phyloP scores from a whole-genome alignment of 1,140 invertebrate genomes.

The Drosophila quadrilineata region DNA sequence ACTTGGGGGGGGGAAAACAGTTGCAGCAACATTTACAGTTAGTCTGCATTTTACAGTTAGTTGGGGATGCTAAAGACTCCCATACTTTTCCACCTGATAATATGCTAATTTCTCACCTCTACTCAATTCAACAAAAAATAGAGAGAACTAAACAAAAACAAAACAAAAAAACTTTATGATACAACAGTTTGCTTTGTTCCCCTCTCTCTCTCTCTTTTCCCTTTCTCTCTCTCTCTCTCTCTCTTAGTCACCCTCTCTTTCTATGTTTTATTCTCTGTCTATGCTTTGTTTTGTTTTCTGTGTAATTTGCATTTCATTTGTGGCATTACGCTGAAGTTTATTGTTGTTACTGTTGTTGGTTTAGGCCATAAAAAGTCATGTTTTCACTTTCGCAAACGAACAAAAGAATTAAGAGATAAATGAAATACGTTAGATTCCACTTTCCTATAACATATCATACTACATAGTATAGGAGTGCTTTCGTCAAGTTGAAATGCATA shows the following conservation, averaged over 20 bases:
- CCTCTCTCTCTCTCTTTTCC: constrained; percentile 13
- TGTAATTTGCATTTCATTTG: constrained; percentile 38
- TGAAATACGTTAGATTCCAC: constrained; percentile 17
- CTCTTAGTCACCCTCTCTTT: not conserved
- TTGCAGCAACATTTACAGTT: constrained; percentile 36
- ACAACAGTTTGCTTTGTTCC: too few relatives aligned
- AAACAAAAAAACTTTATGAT: constrained; percentile 14
- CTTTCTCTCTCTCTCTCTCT: not conserved
- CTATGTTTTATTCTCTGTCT: too few relatives aligned
- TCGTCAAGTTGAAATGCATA: constrained; percentile 58
- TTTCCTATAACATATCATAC: too few relatives aligned
- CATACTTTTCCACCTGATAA: too few relatives aligned
- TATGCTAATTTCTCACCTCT: constrained; percentile 33
- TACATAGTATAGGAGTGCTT: too few relatives aligned
- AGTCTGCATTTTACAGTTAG: constrained; percentile 41
- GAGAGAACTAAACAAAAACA: too few relatives aligned
- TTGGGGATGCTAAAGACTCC: constrained; percentile 8
- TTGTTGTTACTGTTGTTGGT: constrained; percentile 10
- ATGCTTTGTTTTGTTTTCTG: constrained; percentile 5
- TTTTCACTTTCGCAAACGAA: constrained; percentile 70
- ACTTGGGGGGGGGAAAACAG: constrained; percentile 4
- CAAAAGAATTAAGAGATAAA: constrained; percentile 51
- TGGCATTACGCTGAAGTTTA: constrained; percentile 17
- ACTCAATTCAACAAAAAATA: too few relatives aligned
- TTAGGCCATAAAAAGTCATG: constrained; percentile 30